Conservation (phyloP, 2,113 vertebrate genomes). For the Tragelaphus imberbis region DNA sequence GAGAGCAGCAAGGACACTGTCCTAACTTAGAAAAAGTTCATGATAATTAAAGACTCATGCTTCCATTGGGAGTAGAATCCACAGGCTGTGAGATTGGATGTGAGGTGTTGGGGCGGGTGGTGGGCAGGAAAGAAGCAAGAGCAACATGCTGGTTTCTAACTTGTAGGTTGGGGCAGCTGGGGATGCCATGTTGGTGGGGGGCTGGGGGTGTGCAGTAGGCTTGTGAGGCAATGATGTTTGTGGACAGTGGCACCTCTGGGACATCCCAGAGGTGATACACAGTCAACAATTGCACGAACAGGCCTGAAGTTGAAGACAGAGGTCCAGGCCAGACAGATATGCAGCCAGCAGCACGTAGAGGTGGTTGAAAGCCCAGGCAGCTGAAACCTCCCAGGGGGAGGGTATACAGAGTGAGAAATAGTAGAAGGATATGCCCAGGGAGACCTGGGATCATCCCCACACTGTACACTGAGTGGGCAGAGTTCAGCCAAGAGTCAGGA, state of each 20-base stretch:
- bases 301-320: background rate
- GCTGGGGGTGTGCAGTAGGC: background rate
- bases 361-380: background rate
- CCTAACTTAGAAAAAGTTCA: background rate
- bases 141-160: background rate
- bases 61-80: background rate
- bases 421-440: no score
- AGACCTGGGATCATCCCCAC: background rate
- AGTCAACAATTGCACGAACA: background rate
- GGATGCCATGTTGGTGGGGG: background rate
- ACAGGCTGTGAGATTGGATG: background rate
- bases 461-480: background rate
- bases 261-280: background rate
- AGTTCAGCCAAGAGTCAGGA: background rate
- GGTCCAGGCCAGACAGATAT: background rate
- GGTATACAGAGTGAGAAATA: background rate
- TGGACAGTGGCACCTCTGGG: background rate
- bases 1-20: background rate
- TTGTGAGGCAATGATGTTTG: background rate
- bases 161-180: background rate
- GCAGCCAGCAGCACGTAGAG: background rate
- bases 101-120: background rate
- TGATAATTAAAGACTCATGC: background rate
- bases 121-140: background rate
- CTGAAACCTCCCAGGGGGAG: background rate